phyloP scores from a whole-genome alignment of 2,888 invertebrate genomes.

The Euzophera pinguis region DNA sequence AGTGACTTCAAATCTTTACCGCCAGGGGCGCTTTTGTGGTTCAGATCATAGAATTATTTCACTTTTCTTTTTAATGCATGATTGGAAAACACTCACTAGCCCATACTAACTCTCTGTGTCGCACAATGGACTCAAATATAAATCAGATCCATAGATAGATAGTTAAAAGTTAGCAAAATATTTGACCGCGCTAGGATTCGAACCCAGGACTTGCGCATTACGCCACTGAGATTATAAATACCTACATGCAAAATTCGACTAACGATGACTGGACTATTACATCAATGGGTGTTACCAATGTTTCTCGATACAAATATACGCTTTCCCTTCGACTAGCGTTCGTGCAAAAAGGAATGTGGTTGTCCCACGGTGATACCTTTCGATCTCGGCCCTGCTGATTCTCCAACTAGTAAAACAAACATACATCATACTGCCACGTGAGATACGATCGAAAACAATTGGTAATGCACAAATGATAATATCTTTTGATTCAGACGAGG shows the following conservation, averaged over 20 bases:
- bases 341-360: slow-evolving; percentile 6
- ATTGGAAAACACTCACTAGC: no score
- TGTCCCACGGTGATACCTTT: slow-evolving; percentile 2
- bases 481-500: neutral
- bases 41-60: neutral
- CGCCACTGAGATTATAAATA: neutral
- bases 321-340: neutral
- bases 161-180: no score
- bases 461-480: neutral
- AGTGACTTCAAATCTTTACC: no score
- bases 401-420: slow-evolving; percentile 15
- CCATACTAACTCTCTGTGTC: no score
- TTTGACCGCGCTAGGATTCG: no score
- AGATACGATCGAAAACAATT: slow-evolving; percentile 2
- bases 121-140: no score
- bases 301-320: neutral
- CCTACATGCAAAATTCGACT: neutral
- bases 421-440: slow-evolving; percentile 3
- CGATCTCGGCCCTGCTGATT: neutral
- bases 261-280: neutral
- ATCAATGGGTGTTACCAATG: slow-evolving; percentile 4
- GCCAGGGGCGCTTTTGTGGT: no score
- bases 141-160: no score
- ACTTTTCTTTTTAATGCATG: neutral
- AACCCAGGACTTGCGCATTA: no score